phyloP scores from a whole-genome alignment of 2,113 vertebrate genomes.

The Tautogolabrus adspersus region DNA sequence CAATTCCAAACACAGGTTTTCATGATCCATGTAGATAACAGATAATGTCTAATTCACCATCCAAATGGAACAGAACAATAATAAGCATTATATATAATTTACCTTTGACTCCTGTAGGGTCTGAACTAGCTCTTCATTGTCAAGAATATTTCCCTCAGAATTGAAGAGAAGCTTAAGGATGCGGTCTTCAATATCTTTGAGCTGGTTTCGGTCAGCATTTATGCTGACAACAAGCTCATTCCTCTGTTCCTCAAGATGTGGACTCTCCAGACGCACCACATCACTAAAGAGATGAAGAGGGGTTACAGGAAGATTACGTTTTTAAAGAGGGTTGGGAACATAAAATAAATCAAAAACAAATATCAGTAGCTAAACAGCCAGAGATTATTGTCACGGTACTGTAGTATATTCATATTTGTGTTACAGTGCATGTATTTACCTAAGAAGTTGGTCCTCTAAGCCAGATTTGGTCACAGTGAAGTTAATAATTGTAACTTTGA shows the following conservation, averaged over 20 bases:
- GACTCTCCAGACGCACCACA: constrained; percentile 87
- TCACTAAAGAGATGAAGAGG: constrained; percentile 70
- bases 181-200: constrained; percentile 86
- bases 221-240: constrained; percentile 84
- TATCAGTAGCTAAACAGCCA: too few relatives aligned
- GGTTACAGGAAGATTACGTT: background rate
- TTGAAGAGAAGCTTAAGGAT: constrained; percentile 87
- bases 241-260: constrained; percentile 87
- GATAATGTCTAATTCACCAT: background rate
- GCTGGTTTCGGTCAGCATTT: constrained; percentile 86
- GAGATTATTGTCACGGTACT: background rate
- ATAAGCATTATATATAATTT: background rate
- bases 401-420: background rate
- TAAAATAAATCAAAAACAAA: too few relatives aligned
- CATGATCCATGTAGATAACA: background rate
- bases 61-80: too few relatives aligned
- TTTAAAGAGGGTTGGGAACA: too few relatives aligned
- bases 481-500: constrained; percentile 94
- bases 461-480: constrained; percentile 92
- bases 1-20: background rate
- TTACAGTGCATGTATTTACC: constrained; percentile 73
- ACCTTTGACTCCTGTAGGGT: constrained; percentile 88
- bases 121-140: constrained; percentile 87
- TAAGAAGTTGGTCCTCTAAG: constrained; percentile 90
- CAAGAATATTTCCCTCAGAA: constrained; percentile 87